phyloP scores from a whole-genome alignment of 2,888 invertebrate species.

The Colostygia pectinataria region DNA sequence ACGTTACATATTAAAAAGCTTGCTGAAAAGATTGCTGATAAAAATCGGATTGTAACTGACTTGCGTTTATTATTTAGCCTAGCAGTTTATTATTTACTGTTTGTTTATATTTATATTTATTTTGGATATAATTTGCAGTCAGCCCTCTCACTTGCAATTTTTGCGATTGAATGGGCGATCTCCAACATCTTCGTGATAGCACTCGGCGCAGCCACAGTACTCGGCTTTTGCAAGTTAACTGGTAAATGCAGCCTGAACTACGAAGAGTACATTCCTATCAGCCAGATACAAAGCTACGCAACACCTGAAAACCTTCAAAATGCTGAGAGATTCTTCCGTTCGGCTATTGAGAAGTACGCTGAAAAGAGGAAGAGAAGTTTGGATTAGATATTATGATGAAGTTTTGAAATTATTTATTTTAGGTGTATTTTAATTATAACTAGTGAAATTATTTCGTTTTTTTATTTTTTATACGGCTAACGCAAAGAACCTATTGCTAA shows the following conservation, averaged over 20 bases:
- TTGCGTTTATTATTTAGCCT: no score
- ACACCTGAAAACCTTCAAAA: conserved; percentile 78
- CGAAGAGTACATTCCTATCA: conserved; percentile 37
- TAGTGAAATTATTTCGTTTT: no score
- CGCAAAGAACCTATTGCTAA: no score
- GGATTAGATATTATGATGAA: not conserved
- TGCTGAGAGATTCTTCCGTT: conserved; percentile 73
- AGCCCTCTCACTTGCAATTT: conserved; percentile 40
- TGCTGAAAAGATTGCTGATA: no score
- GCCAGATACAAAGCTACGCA: conserved; percentile 66
- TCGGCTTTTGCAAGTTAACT: conserved; percentile 51
- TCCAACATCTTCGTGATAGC: conserved; percentile 43
- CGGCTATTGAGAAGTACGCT: conserved; percentile 78
- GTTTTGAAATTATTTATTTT: conserved; percentile 6
- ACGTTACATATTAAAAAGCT: no score
- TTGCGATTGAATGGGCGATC: conserved; percentile 45
- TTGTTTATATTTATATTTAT: no score
- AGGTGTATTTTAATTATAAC: not conserved
- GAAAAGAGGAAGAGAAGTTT: conserved; percentile 32
- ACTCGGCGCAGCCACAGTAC: conserved; percentile 40
- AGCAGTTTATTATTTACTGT: no score
- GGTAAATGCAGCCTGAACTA: conserved; percentile 42
- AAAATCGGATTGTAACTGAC: no score
- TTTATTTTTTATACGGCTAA: no score
- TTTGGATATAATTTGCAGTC: conserved; percentile 27